phyloP scores from a whole-genome alignment of 2,888 invertebrate genomes.

The Troides helena region DNA sequence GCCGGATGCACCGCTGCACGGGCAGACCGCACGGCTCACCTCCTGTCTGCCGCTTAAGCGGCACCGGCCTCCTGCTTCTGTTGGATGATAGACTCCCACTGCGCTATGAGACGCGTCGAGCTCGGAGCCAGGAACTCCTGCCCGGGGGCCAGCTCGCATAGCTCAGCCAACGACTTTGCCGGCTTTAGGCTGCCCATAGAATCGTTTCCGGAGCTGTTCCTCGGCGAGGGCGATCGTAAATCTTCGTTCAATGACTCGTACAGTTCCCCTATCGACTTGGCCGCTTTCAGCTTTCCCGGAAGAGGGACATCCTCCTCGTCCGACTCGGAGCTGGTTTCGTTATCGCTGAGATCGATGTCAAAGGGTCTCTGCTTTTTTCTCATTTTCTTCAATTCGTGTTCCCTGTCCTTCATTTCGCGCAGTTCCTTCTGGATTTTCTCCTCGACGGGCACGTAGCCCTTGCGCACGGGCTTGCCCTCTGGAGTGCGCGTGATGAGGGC shows the following conservation, averaged over 20 bases:
- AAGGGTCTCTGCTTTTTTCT: constrained; percentile 82
- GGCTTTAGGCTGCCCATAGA: constrained; percentile 80
- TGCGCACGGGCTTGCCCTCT: constrained; percentile 84
- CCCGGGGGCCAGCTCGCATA: constrained; percentile 83
- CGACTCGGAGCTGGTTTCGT: constrained; percentile 78
- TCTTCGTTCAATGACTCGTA: constrained; percentile 81
- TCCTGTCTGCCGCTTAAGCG: constrained; percentile 60
- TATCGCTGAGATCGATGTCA: constrained; percentile 82
- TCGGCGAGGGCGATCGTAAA: constrained; percentile 69
- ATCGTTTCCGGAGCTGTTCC: constrained; percentile 69
- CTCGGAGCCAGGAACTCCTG: constrained; percentile 84
- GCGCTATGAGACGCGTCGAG: constrained; percentile 86
- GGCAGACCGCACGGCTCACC: constrained; percentile 41
- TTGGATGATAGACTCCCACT: constrained; percentile 90
- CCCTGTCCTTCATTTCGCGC: constrained; percentile 89
- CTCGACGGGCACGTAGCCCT: constrained; percentile 91
- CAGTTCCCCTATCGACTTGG: constrained; percentile 84
- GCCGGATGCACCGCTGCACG: constrained; percentile 41
- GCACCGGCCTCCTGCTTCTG: constrained; percentile 80
- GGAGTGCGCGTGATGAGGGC: constrained; percentile 75
- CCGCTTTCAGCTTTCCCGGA: constrained; percentile 82
- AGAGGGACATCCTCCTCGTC: constrained; percentile 81
- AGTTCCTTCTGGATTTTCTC: constrained; percentile 93
- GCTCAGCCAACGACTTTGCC: constrained; percentile 84
- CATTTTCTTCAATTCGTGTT: constrained; percentile 87